Evolutionary conservation across 2,113 vertebrate species (phyloP).

Genomic region (Grus americana): DNA sequence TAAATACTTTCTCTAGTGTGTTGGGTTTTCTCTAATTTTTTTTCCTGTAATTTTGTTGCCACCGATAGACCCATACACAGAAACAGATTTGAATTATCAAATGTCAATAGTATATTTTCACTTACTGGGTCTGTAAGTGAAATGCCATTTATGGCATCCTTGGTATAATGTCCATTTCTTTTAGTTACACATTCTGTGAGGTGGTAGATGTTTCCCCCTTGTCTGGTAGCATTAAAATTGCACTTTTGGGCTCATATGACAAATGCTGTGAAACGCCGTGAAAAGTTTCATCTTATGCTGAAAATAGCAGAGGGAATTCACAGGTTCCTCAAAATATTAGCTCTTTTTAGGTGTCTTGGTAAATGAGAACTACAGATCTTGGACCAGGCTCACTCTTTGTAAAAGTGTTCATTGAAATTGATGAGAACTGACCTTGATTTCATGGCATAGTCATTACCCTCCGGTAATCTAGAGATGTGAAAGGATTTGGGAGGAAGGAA

Average conservation of each 20-base stretch:
- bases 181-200: conserved; percentile 11
- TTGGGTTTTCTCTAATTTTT: neutral
- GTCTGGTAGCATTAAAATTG: conserved; percentile 32
- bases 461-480: conserved; percentile 35
- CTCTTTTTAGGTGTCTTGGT: neutral
- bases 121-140: neutral
- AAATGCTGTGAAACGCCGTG: neutral
- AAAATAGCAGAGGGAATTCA: conserved; percentile 19
- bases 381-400: neutral
- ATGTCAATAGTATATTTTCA: neutral
- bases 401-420: conserved; percentile 19
- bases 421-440: conserved; percentile 50
- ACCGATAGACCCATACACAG: neutral
- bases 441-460: conserved; percentile 9
- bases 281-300: conserved; percentile 17
- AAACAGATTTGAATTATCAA: neutral
- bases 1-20: neutral
- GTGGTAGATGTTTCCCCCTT: conserved; percentile 16
- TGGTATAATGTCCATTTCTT: conserved; percentile 9
- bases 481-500: conserved; percentile 9
- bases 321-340: conserved; percentile 33
- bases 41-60: neutral
- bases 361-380: neutral
- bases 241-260: conserved; percentile 8
- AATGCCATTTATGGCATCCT: neutral